Conservation (phyloP, 2,888 invertebrate genomes). For the Ormyrus thymus region DNA sequence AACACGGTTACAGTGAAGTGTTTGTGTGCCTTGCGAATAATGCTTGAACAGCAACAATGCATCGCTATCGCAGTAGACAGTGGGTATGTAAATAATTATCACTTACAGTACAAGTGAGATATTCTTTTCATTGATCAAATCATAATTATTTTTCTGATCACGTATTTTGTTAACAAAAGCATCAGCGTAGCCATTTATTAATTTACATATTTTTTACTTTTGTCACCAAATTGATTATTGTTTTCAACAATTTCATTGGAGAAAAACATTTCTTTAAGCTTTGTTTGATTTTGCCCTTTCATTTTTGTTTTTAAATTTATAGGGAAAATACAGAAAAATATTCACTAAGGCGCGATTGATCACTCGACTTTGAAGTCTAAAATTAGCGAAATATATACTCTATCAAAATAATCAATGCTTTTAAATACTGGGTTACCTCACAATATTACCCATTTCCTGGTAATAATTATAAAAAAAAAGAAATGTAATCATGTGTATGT, state of each 20-base stretch:
- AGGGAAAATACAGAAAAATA: constrained; percentile 25
- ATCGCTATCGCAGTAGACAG: constrained; percentile 20
- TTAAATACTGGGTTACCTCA: constrained; percentile 46
- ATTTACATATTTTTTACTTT: constrained; percentile 9
- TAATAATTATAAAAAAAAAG: constrained; percentile 41
- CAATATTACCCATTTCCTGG: constrained; percentile 38
- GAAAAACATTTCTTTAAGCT: constrained; percentile 24
- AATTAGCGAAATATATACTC: constrained; percentile 34
- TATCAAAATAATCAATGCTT: constrained; percentile 46
- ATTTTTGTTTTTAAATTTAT: constrained; percentile 15
- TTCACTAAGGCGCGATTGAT: constrained; percentile 25
- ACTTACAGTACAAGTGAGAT: constrained; percentile 2
- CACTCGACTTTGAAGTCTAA: constrained; percentile 41
- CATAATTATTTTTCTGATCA: constrained; percentile 17
- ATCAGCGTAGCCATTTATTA: constrained; percentile 30
- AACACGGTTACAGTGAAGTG: background rate
- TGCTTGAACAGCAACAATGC: constrained; percentile 30
- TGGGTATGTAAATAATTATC: constrained; percentile 7
- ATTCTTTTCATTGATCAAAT: constrained; percentile 10
- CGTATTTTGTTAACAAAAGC: constrained; percentile 31
- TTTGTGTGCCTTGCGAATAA: constrained; percentile 49
- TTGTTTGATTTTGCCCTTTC: constrained; percentile 37
- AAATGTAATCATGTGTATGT: constrained; percentile 11
- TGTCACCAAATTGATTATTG: background rate
- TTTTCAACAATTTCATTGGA: constrained; percentile 15